Base-by-base conservation (phyloP, 2,888 invertebrate species). In the Parnassius smintheus region DNA sequence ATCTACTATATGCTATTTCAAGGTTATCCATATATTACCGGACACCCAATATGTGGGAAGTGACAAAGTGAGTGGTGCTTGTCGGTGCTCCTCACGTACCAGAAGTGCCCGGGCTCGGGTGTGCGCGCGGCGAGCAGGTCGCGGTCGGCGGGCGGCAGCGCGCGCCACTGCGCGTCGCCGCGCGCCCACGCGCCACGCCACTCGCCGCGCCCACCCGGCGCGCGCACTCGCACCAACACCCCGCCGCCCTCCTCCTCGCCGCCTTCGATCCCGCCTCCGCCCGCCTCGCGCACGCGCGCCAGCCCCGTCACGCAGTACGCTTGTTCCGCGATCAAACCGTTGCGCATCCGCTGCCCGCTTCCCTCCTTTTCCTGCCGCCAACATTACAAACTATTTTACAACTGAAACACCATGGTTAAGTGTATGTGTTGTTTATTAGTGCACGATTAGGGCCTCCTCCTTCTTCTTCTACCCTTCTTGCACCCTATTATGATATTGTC, bases 161-260 rank as follows among this genome's bases (percentile, higher is more conserved):
- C 93, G 76, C 94, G 94, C 95, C 95, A 95, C 83, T 94, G 94
- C 90, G 93, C 92, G 58, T 93, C 93, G 65, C 94, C 83, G 75
- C 95, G 94, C 66, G 94, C 93, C 95, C 96, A 95, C 1, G 95
- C 93, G 41, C 95, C 95, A 50, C 93, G 93, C 95, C 95, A 95
- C 2, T 94, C 92, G 41, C 95, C 95, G 55, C 93, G 93, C 94
- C 94, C 94, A 92, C 94, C 94, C 1, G 95, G 94, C 75, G 94
- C 95, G 61, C 95, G 85, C 69, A 96, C 82, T 62, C 95, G 83
- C 65, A 94, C 94, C 65, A 94, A 81, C 54, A 93, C 93, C 61
- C 71, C 67, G 41, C 93, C 93, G 74, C 93, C 93, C 2, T 93
- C 93, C 58, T 18, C 59, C 58, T 55, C 63, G 65, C 70, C 67